Evolutionary conservation across 2,888 invertebrate species (phyloP).

Genomic region (Coelogynopora nodosa): DNA sequence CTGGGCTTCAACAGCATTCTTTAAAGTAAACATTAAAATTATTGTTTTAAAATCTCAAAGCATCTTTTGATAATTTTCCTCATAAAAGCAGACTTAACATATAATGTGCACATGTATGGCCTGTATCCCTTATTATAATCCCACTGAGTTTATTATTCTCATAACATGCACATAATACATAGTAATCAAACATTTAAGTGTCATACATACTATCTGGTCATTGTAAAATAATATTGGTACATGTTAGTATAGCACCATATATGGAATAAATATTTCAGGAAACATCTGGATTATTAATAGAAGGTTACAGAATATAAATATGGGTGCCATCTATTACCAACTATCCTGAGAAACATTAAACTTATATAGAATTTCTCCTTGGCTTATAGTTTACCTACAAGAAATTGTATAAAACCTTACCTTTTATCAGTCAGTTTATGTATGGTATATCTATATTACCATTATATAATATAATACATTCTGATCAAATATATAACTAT

Average conservation of each 20-base stretch:
- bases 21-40: background rate
- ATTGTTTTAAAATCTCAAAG: background rate
- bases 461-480: too few species aligned
- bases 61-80: background rate
- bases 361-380: background rate
- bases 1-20: background rate
- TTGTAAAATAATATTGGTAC: background rate
- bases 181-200: background rate
- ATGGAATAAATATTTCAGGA: background rate
- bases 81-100: background rate
- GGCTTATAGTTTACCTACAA: background rate
- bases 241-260: background rate
- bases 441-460: too few species aligned
- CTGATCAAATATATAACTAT: too few species aligned
- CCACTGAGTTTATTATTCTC: background rate
- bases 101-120: background rate
- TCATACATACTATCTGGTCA: background rate
- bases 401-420: background rate
- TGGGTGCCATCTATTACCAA: background rate
- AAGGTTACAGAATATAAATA: background rate
- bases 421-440: background rate
- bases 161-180: background rate
- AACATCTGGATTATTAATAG: background rate
- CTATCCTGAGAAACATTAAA: background rate
- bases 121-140: background rate